Percentiles rank a stretch among this genome's conserved stretches.
phyloP scores from a whole-genome alignment of 2,797 vertebrate genomes.

The Hoplostethus atlanticus region DNA sequence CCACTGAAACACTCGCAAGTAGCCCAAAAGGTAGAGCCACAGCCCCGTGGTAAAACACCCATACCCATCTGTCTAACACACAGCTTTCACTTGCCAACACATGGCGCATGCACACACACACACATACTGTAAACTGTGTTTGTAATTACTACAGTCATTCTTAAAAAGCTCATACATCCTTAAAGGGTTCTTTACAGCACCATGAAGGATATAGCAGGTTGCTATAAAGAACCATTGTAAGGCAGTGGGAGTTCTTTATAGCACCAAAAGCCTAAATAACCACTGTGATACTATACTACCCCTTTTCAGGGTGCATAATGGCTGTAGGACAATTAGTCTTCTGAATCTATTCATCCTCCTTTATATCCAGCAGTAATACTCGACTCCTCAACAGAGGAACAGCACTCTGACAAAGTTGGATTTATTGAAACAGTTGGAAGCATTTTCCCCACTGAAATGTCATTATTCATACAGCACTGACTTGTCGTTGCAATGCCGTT shows the following conservation, averaged over 20 bases:
- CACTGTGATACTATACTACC: not conserved
- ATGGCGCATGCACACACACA: not conserved
- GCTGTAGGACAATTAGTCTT: slow-evolving; percentile 26
- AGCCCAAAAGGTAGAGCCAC: not conserved
- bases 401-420: slow-evolving; percentile 15
- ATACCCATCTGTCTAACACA: not conserved
- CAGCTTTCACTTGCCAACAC: not conserved
- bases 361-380: not conserved
- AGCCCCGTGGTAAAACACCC: not conserved
- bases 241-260: too few species aligned
- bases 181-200: too few species aligned
- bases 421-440: slow-evolving; percentile 10
- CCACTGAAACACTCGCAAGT: not conserved
- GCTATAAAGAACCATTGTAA: too few species aligned
- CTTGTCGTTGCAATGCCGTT: slow-evolving; percentile 12
- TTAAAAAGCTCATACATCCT: too few species aligned
- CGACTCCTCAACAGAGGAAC: slow-evolving; percentile 28
- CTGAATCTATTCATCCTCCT: slow-evolving; percentile 29
- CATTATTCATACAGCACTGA: slow-evolving; percentile 31
- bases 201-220: too few species aligned
- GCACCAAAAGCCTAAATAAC: too few species aligned
- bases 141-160: too few species aligned
- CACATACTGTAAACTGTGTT: too few species aligned
- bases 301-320: not conserved
- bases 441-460: slow-evolving; percentile 34